phyloP scores from a whole-genome alignment of 2,888 invertebrate genomes.

The Amiota minor region DNA sequence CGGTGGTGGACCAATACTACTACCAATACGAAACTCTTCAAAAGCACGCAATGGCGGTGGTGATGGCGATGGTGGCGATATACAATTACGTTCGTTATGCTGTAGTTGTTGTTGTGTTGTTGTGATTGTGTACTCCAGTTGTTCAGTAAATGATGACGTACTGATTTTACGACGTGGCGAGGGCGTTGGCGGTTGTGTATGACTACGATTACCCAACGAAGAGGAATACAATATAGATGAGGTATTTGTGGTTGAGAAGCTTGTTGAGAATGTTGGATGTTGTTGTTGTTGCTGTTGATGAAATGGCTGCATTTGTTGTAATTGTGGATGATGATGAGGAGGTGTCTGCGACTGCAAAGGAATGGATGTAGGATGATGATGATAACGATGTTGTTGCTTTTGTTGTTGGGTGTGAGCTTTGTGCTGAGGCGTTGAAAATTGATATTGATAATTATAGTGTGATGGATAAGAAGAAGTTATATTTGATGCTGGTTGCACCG shows the following conservation, averaged over 20 bases:
- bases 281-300: conserved; percentile 70
- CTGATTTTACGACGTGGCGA: conserved; percentile 84
- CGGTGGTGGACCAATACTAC: conserved; percentile 59
- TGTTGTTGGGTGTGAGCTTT: not conserved
- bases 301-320: conserved; percentile 33
- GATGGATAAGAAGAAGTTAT: too few relatives aligned
- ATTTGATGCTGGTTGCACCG: too few relatives aligned
- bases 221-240: conserved; percentile 71
- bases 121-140: conserved; percentile 55
- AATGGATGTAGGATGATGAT: conserved; percentile 51
- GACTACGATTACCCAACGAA: conserved; percentile 70
- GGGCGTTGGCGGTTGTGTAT: conserved; percentile 77
- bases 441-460: too few relatives aligned
- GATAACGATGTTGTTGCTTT: conserved; percentile 4
- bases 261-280: conserved; percentile 76
- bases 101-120: too few relatives aligned
- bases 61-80: conserved; percentile 37
- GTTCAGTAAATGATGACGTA: conserved; percentile 81
- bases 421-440: not conserved
- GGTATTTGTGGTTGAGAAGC: conserved; percentile 72
- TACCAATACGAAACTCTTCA: conserved; percentile 65
- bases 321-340: conserved; percentile 48
- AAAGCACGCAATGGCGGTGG: conserved; percentile 55
- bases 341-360: conserved; percentile 53
- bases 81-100: conserved; percentile 24